Percentiles rank a stretch among this genome's conserved stretches.
These are phyloP conservation scores for Cryptocephalus primarius DNA, from an alignment of 2,888 invertebrate species.

Conservation along the genomic window DNA sequence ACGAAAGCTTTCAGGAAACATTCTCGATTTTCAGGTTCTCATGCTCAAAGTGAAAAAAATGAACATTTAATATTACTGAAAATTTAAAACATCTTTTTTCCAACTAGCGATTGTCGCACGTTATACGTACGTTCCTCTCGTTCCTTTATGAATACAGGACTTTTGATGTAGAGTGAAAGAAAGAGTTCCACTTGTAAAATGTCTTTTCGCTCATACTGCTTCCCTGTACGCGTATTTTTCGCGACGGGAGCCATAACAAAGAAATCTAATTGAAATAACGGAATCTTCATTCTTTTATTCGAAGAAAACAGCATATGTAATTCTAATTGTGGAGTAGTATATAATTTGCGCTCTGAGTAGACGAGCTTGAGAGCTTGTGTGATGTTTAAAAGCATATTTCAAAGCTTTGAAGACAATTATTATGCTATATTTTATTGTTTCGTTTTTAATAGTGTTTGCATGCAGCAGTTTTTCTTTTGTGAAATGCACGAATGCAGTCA, in stretches of 20 bases:
- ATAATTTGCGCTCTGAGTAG: constrained; percentile 12
- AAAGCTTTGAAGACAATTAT: constrained; percentile 19
- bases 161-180: constrained; percentile 6
- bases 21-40: too few species aligned
- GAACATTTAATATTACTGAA: too few species aligned
- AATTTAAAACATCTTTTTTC: neutral
- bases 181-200: constrained; percentile 4
- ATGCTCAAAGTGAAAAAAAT: too few species aligned
- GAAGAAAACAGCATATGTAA: constrained; percentile 11
- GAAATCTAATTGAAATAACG: constrained; percentile 10
- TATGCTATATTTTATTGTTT: constrained; percentile 20
- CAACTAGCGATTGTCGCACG: constrained; percentile 2
- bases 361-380: constrained; percentile 11
- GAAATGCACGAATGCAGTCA: constrained; percentile 8
- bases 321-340: constrained; percentile 12
- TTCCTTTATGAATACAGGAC: constrained; percentile 6
- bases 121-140: neutral
- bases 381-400: constrained; percentile 18
- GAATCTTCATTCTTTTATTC: constrained; percentile 9
- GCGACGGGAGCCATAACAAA: constrained; percentile 5
- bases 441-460: constrained; percentile 13
- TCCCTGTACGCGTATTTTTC: constrained; percentile 5
- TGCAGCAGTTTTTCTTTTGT: constrained; percentile 8
- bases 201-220: constrained; percentile 2
- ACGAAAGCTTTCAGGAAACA: too few species aligned